Evolutionary conservation across 2,888 invertebrate species (phyloP).

Genomic region (Campopleginae sp.): DNA sequence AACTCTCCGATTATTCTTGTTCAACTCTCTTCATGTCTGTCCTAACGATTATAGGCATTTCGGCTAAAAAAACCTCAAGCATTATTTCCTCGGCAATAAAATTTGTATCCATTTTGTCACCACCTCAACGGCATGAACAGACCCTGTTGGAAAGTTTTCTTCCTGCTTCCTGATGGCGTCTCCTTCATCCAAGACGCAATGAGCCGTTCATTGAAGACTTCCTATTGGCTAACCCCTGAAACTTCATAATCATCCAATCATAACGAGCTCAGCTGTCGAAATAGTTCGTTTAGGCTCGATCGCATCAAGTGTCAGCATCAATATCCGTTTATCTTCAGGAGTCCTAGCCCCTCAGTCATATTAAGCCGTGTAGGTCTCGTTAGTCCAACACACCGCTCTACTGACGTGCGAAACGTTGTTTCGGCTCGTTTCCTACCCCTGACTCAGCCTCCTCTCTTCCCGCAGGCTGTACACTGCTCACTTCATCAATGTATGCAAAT

Average conservation of each 20-base stretch:
- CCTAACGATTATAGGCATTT: conserved; percentile 22
- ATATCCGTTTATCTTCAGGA: conserved; percentile 48
- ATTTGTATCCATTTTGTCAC: conserved; percentile 32
- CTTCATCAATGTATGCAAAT: conserved; percentile 78
- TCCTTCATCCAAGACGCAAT: neutral
- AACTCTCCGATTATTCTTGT: conserved; percentile 42
- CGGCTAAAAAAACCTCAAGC: conserved; percentile 13
- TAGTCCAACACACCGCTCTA: conserved; percentile 48
- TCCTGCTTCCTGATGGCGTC: neutral
- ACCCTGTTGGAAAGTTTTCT: neutral
- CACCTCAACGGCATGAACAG: conserved; percentile 1
- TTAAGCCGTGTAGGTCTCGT: conserved; percentile 46
- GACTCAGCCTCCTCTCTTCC: neutral
- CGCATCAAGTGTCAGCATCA: conserved; percentile 22
- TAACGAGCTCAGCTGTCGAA: conserved; percentile 1
- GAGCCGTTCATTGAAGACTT: neutral
- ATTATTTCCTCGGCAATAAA: conserved; percentile 19
- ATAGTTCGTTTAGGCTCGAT: conserved; percentile 29
- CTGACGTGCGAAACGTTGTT: conserved; percentile 66
- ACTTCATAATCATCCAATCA: neutral
- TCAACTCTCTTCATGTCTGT: conserved; percentile 21
- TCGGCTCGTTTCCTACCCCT: conserved; percentile 43
- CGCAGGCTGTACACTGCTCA: conserved; percentile 41
- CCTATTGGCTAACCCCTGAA: neutral
- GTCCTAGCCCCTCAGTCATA: neutral